phyloP scores from a whole-genome alignment of 2,888 invertebrate genomes.

The Leptopilina drosophilae region DNA sequence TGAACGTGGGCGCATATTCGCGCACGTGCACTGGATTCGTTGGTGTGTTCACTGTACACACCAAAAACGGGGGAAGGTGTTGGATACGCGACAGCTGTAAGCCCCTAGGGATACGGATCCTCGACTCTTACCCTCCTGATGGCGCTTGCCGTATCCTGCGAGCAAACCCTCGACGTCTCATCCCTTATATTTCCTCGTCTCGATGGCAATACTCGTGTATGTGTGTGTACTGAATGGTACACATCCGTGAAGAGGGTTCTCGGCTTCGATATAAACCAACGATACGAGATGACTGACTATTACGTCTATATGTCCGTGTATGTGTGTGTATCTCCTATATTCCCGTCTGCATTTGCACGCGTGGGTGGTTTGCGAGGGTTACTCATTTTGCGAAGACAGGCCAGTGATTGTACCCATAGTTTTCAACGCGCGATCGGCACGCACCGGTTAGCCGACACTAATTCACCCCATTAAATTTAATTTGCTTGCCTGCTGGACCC shows the following conservation, averaged over 20 bases:
- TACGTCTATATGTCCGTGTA: constrained; percentile 56
- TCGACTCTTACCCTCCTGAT: constrained; percentile 68
- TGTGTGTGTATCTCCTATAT: constrained; percentile 37
- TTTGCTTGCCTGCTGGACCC: constrained; percentile 59
- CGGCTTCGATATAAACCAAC: constrained; percentile 59
- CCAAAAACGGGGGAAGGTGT: constrained; percentile 67
- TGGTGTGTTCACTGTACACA: constrained; percentile 43
- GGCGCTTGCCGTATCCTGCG: constrained; percentile 58
- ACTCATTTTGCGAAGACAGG: constrained; percentile 38
- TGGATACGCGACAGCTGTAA: constrained; percentile 76
- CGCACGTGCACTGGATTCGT: constrained; percentile 53
- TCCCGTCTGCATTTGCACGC: background rate
- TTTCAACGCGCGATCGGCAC: constrained; percentile 48
- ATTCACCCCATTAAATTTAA: constrained; percentile 75
- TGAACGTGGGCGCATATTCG: constrained; percentile 49
- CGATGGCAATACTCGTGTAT: constrained; percentile 58
- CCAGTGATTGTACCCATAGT: constrained; percentile 53
- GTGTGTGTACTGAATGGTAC: constrained; percentile 19
- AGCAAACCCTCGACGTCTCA: constrained; percentile 56
- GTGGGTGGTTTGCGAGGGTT: constrained; percentile 32
- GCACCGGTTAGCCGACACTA: constrained; percentile 64
- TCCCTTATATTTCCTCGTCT: constrained; percentile 62
- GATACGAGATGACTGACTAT: constrained; percentile 69
- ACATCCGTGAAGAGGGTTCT: constrained; percentile 39
- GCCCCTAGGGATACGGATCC: constrained; percentile 71